Base-by-base conservation (phyloP, 2,113 vertebrate species). In the Hydropotes inermis region DNA sequence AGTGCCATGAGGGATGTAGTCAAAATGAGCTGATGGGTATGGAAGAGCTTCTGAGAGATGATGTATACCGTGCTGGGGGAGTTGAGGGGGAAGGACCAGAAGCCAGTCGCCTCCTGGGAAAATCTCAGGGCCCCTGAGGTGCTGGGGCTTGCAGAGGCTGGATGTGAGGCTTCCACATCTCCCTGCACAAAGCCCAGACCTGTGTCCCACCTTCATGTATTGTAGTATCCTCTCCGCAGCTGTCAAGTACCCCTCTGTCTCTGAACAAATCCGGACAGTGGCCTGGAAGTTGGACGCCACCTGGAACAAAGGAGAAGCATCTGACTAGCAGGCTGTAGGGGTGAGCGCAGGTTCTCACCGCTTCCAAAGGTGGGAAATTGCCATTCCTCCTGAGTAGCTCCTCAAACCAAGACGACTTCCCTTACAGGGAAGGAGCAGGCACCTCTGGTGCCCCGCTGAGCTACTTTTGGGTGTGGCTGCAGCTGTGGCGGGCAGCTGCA, bases 181-280 rank as follows among this genome's bases (percentile, higher is more conserved):
- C 6, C 78, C 52, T 43, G 3, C 55, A 19, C 7, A 50, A 60
- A 58, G n/a, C 33, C 45, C 9, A 12, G 87, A 14, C 25, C 30
- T 5, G 14, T 3, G 1, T 15, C 94, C 58, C 78, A 98, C 99
- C 98, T 43, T 98, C 86, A 98, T 98, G 95, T 99, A 99, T 89
- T 99, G 99, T 78, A 97, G 98, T 8, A 99, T 95, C 64, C 99
- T 98, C 94, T 99, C 99, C 17, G 95, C 98, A 0, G 98, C 99
- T n/a, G 97, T 99, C 96, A 99, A 99, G 97, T 98, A 98, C 0
- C 98, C 99, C 91, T 99, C 99, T 33, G 99, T 79, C 93, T 99
- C 99, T 0, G 98, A 99, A 6, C 97, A 78, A 14, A 97, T 30
- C 33, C 98, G 98, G 55, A 98, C 96, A 2, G 97, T 87, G 3